Evolutionary conservation across 53 echinoderm and acorn worm genomes (phyloP).

Genomic region (Zoroaster sp.): DNA sequence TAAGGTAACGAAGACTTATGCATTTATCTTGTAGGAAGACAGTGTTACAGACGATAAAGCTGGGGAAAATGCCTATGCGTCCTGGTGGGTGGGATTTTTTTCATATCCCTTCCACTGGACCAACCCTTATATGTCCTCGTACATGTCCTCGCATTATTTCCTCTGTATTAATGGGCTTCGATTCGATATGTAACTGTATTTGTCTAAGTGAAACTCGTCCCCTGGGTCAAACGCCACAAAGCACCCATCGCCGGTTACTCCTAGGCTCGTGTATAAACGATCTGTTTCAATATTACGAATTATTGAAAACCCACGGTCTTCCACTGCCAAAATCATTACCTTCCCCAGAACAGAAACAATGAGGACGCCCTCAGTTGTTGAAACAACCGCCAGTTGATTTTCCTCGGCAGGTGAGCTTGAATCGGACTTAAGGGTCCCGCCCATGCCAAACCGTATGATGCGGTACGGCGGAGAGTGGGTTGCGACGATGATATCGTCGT

Average conservation of each 20-base stretch:
- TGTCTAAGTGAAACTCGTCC: background rate
- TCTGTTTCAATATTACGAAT: background rate
- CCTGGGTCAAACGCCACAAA: slow-evolving; percentile 35
- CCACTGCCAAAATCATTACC: background rate
- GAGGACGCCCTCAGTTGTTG: background rate
- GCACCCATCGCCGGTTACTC: background rate
- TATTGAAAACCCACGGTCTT: background rate
- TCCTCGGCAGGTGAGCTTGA: background rate
- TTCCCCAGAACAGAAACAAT: background rate
- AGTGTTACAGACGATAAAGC: no score
- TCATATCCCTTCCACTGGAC: no score
- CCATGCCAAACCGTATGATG: background rate
- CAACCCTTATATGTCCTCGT: no score
- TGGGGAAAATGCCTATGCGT: no score
- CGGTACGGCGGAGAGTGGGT: background rate
- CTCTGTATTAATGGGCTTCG: no score
- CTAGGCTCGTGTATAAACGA: background rate
- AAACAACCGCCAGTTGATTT: slow-evolving; percentile 5
- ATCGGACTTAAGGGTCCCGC: background rate
- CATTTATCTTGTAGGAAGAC: no score
- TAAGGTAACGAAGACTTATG: no score
- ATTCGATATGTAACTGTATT: slow-evolving; percentile 17
- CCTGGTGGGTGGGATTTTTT: no score
- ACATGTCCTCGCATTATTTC: no score
- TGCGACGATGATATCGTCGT: background rate